A percentile compares a stretch with the other conserved stretches of the same genome.
phyloP scores from a whole-genome alignment of 2,113 vertebrate genomes.

The Cairina moschata region DNA sequence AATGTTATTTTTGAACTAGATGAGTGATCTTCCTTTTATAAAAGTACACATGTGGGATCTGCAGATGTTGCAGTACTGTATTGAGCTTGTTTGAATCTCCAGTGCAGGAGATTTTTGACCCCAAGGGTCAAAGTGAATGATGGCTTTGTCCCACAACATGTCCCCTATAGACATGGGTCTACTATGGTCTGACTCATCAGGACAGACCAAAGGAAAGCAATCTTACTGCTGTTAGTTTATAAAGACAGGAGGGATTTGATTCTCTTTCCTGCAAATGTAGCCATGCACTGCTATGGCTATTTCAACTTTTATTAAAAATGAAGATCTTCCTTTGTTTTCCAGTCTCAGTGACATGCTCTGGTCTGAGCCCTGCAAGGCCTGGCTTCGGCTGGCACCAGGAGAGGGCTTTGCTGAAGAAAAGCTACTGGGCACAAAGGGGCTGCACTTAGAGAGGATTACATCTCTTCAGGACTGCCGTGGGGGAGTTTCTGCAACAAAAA shows the following conservation, averaged over 20 bases:
- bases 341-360: neutral
- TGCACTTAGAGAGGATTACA: neutral
- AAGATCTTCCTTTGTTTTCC: neutral
- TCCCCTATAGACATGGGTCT: neutral
- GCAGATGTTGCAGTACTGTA: neutral
- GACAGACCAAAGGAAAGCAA: neutral
- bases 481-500: constrained; percentile 24
- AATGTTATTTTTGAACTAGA: neutral
- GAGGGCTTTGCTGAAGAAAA: neutral
- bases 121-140: neutral
- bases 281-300: fast-evolving
- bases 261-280: neutral
- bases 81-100: neutral
- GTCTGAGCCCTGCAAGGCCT: neutral
- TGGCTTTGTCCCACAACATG: neutral
- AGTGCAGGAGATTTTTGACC: neutral
- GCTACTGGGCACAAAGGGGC: neutral
- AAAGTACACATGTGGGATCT: neutral
- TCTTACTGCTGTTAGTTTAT: neutral
- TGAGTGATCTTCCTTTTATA: neutral
- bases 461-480: neutral
- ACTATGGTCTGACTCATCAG: neutral
- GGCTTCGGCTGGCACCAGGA: neutral
- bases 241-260: neutral
- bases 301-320: neutral